A percentile compares a stretch with the other conserved stretches of the same genome.
Evolutionary conservation across 1,140 invertebrate genomes (phyloP).

Genomic region (Tetragnatha versicolor): DNA sequence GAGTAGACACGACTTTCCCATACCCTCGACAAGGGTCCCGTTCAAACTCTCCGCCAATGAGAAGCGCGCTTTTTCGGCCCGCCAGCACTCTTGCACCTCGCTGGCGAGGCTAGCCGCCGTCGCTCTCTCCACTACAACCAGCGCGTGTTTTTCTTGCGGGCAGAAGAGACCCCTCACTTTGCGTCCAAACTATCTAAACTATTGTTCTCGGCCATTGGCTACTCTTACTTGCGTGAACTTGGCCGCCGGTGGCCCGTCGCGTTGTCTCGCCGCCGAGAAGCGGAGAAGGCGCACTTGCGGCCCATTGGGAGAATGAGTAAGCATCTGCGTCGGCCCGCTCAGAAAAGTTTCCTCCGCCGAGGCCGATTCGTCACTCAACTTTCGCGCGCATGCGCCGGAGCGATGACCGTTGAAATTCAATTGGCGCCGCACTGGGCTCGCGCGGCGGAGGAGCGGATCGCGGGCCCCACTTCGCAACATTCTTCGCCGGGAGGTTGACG

Average conservation of each 20-base stretch:
- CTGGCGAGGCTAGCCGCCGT: conserved; percentile 32
- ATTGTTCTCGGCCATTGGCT: conserved; percentile 48
- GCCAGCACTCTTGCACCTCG: conserved; percentile 6
- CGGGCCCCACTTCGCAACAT: conserved; percentile 26
- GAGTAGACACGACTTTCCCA: conserved; percentile 54
- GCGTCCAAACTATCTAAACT: conserved; percentile 23
- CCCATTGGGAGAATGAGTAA: background rate
- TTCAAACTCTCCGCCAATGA: conserved; percentile 46
- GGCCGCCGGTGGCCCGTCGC: background rate
- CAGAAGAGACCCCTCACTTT: background rate
- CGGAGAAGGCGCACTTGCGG: background rate
- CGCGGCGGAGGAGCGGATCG: conserved; percentile 5
- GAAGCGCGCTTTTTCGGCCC: conserved; percentile 31
- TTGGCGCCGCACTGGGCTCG: conserved; percentile 10
- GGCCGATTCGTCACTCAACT: background rate
- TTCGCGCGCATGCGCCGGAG: conserved; percentile 8
- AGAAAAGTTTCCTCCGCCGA: background rate
- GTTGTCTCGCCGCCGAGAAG: background rate
- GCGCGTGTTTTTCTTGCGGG: conserved; percentile 4
- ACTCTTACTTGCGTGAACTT: background rate
- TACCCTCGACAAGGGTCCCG: conserved; percentile 49
- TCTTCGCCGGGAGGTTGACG: conserved; percentile 45
- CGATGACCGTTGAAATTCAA: conserved; percentile 11
- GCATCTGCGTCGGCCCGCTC: conserved; percentile 4
- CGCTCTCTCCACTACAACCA: background rate